Evolutionary conservation across 2,888 invertebrate genomes (phyloP), one percentile per base, ranked within the genome.

Genomic region (Diadromus collaris): DNA sequence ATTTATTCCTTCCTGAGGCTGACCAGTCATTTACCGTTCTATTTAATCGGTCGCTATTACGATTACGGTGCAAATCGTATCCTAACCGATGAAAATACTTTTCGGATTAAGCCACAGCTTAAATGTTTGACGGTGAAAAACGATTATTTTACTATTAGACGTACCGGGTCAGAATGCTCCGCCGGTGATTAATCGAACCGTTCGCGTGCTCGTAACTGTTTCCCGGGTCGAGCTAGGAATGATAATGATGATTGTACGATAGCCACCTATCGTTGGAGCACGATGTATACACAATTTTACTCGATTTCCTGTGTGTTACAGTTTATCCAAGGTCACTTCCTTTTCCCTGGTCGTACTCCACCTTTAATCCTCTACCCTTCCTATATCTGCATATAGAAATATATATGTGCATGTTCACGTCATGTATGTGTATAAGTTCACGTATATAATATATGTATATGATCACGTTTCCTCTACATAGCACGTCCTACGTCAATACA

Each of bases 401-500:
- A 38, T 0, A 16, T 38, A 38, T 10, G 1, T 34, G 4, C 2
- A 34, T 2, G 16, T 4, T 2, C 41, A 16, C 4, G 10, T n/a
- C n/a, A n/a, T n/a, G n/a, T n/a, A n/a, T n/a, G n/a, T n/a, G n/a
- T n/a, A n/a, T n/a, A n/a, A n/a, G n/a, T n/a, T n/a, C n/a, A n/a
- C n/a, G n/a, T n/a, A n/a, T n/a, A n/a, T n/a, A n/a, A 21, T 1
- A 56, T 56, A 21, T 16, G 58, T 32, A 19, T 13, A 10, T 29
- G 63, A 3, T 7, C 27, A 24, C 5, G 44, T 27, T n/a, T 16
- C 38, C 38, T 38, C 44, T 13, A 32, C 6, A 41, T 6, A 63
- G 32, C 75, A 63, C 41, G 68, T 51, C 58, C 73, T 56, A 73
- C 77, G 77, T 73, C 78, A 69, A 78, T 73, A 69, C 29, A 56